Conservation (phyloP, 1,140 invertebrate genomes). For the Formica selysi region DNA sequence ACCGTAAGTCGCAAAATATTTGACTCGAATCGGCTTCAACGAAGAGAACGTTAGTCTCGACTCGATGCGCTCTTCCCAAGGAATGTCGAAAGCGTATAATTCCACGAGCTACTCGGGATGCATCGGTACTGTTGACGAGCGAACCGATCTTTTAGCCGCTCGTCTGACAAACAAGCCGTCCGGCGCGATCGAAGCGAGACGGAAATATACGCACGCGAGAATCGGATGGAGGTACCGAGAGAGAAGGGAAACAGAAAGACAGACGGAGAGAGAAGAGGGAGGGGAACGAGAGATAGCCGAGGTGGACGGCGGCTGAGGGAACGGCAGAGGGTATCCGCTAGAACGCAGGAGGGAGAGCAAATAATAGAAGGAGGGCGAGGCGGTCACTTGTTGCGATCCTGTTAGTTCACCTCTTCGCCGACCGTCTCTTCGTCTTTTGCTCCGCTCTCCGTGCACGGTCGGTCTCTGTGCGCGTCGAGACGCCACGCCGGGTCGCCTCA, state of each 20-base stretch:
- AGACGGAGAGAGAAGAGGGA: background rate
- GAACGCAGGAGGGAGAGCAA: constrained; percentile 64
- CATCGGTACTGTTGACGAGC: constrained; percentile 53
- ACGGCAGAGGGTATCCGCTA: constrained; percentile 58
- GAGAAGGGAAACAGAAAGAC: background rate
- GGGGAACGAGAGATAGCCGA: constrained; percentile 6
- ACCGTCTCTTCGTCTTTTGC: constrained; percentile 65
- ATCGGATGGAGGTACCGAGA: constrained; percentile 15
- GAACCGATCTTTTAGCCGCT: constrained; percentile 51
- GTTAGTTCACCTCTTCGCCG: constrained; percentile 81
- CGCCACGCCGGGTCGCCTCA: background rate
- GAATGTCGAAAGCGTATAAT: constrained; percentile 58
- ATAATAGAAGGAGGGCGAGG: constrained; percentile 79
- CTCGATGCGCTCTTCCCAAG: background rate
- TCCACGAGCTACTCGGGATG: constrained; percentile 53
- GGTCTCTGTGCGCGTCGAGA: constrained; percentile 36
- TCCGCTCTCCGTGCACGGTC: constrained; percentile 43
- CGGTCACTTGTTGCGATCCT: constrained; percentile 83
- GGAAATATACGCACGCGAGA: constrained; percentile 40
- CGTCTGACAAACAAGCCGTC: constrained; percentile 46
- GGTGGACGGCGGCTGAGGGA: constrained; percentile 23
- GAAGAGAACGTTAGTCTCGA: background rate
- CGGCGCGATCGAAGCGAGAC: constrained; percentile 24
- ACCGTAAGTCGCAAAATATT: constrained; percentile 1
- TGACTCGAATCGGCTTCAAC: background rate